Conservation (phyloP, 2,113 vertebrate species). For the Perca fluviatilis region DNA sequence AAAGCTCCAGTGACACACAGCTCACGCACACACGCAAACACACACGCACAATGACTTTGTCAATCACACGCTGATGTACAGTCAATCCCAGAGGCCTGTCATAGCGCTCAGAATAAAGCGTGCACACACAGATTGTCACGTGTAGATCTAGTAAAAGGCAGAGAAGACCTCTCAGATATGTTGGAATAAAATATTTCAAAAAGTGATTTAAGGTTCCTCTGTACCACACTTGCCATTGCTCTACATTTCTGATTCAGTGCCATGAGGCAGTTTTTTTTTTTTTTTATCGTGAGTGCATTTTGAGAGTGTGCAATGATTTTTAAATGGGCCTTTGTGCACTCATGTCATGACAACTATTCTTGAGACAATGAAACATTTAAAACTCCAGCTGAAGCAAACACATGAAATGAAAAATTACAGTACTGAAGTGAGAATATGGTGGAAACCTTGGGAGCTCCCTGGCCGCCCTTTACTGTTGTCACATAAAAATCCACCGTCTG, state of each 20-base stretch:
- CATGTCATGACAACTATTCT: background rate
- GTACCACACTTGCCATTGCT: background rate
- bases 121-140: constrained; percentile 9
- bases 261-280: constrained; percentile 14
- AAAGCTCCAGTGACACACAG: constrained; percentile 67
- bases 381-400: constrained; percentile 16
- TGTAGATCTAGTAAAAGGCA: constrained; percentile 12
- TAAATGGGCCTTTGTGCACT: constrained; percentile 14
- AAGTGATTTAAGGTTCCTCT: constrained; percentile 1
- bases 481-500: constrained; percentile 64
- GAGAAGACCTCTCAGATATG: constrained; percentile 10
- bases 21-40: constrained; percentile 33
- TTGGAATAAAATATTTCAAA: constrained; percentile 16
- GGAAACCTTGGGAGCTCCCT: constrained; percentile 37
- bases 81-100: constrained; percentile 60
- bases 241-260: constrained; percentile 34
- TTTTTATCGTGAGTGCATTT: background rate
- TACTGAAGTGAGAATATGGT: constrained; percentile 2
- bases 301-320: constrained; percentile 14
- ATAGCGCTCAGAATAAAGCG: background rate
- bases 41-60: constrained; percentile 60
- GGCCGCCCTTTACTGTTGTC: constrained; percentile 63
- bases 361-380: constrained; percentile 11
- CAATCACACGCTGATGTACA: constrained; percentile 73
- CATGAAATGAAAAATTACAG: background rate